phyloP scores from a whole-genome alignment of 2,797 vertebrate species.

The Galaxias olidus region DNA sequence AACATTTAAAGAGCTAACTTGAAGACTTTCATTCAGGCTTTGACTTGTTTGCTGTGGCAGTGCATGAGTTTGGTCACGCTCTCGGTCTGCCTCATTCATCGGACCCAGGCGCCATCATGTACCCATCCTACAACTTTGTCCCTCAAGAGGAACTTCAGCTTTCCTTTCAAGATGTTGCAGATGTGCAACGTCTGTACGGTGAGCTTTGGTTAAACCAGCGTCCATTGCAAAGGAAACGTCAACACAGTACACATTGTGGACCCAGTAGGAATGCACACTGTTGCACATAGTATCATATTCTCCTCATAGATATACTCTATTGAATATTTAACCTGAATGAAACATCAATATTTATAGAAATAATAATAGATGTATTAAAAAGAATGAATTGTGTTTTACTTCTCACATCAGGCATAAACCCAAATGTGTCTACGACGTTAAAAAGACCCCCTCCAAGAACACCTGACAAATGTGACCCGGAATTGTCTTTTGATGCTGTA shows the following conservation, averaged over 20 bases:
- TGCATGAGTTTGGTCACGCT: conserved; percentile 88
- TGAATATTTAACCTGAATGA: too few species aligned
- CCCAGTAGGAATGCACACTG: background rate
- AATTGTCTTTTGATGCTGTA: conserved; percentile 83
- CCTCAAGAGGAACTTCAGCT: conserved; percentile 75
- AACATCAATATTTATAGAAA: background rate
- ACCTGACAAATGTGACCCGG: conserved; percentile 83
- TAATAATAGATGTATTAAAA: background rate
- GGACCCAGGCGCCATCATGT: conserved; percentile 88
- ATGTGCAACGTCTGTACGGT: conserved; percentile 86
- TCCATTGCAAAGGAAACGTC: background rate
- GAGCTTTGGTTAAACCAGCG: conserved; percentile 7
- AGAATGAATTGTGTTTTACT: too few species aligned
- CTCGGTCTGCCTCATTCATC: conserved; percentile 84
- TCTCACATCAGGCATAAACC: conserved; percentile 41
- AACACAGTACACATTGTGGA: background rate
- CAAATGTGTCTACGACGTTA: conserved; percentile 44
- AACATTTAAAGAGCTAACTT: background rate
- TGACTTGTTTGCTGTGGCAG: conserved; percentile 84
- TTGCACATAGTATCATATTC: too few species aligned
- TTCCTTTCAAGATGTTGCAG: conserved; percentile 82
- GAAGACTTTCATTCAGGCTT: conserved; percentile 69
- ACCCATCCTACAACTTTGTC: conserved; percentile 84
- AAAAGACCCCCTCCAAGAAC: conserved; percentile 84
- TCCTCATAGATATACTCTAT: too few species aligned